Conservation (phyloP, 2,888 invertebrate genomes). For the Ypsolopha scabrella region DNA sequence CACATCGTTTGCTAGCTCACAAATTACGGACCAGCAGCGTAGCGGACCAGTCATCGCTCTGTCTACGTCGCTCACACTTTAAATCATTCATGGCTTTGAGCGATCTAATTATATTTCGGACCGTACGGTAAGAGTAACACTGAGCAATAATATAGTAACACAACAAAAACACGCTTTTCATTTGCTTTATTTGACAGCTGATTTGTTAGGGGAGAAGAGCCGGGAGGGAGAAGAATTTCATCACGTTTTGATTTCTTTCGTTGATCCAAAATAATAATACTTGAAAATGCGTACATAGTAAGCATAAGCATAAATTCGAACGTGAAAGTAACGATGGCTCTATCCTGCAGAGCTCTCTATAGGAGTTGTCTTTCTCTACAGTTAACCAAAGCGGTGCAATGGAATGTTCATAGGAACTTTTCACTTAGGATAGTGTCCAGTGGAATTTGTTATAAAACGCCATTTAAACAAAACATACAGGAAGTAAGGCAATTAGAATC, state of each 20-base stretch:
- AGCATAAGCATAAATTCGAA: neutral
- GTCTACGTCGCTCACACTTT: too few relatives aligned
- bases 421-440: constrained; percentile 32
- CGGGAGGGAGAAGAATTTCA: neutral
- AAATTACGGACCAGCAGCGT: too few relatives aligned
- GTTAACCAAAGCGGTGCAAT: constrained; percentile 45
- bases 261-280: neutral
- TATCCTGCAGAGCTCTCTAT: constrained; percentile 35
- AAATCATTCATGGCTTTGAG: too few relatives aligned
- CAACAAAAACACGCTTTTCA: too few relatives aligned
- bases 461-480: constrained; percentile 15
- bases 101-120: too few relatives aligned
- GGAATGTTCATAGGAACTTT: constrained; percentile 28
- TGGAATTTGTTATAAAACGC: constrained; percentile 29
- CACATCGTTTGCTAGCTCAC: too few relatives aligned
- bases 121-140: too few relatives aligned
- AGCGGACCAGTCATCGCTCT: too few relatives aligned
- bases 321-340: constrained; percentile 31
- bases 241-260: neutral
- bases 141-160: too few relatives aligned
- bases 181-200: too few relatives aligned
- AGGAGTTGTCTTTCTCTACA: constrained; percentile 33
- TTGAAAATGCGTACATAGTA: neutral
- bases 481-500: constrained; percentile 18
- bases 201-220: neutral